A percentile compares a stretch with the other conserved stretches of the same genome.
Conservation (phyloP, 2,888 invertebrate species). For the Atrina japonica region DNA sequence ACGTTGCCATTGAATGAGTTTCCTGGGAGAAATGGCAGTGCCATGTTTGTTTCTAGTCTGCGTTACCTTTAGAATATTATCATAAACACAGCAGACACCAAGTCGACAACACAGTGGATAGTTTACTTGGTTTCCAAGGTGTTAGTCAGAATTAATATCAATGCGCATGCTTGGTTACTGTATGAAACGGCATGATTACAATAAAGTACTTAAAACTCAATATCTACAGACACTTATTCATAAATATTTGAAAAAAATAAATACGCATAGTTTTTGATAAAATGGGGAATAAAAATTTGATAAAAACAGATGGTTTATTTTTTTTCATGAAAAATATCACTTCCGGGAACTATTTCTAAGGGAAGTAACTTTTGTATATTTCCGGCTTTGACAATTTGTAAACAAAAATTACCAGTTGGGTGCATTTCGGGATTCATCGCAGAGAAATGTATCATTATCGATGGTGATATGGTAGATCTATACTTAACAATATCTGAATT, state of each 20-base stretch:
- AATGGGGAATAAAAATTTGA: background rate
- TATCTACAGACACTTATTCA: background rate
- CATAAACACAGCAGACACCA: slow-evolving; percentile 21
- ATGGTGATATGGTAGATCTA: too few relatives aligned
- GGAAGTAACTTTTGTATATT: too few relatives aligned
- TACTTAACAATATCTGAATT: too few relatives aligned
- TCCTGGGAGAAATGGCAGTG: slow-evolving; percentile 80
- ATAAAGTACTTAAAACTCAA: background rate
- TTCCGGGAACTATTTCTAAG: too few relatives aligned
- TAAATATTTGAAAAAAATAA: background rate
- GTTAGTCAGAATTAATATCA: slow-evolving; percentile 1
- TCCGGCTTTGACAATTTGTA: too few relatives aligned
- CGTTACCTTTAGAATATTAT: background rate
- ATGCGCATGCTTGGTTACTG: slow-evolving; percentile 1
- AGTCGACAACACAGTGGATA: slow-evolving; percentile 16
- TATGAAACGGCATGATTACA: too few relatives aligned
- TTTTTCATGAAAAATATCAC: too few relatives aligned
- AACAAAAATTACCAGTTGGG: too few relatives aligned
- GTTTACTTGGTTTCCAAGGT: slow-evolving; percentile 29
- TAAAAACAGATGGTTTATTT: background rate
- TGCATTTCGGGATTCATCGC: too few relatives aligned
- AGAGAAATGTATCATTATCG: too few relatives aligned
- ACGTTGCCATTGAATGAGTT: slow-evolving; percentile 76
- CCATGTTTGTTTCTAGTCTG: slow-evolving; percentile 65
- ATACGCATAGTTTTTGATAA: too few relatives aligned